Percentiles rank a stretch among this genome's conserved stretches.
Evolutionary conservation across 2,113 vertebrate genomes (phyloP).

Genomic region (Meriones unguiculatus): DNA sequence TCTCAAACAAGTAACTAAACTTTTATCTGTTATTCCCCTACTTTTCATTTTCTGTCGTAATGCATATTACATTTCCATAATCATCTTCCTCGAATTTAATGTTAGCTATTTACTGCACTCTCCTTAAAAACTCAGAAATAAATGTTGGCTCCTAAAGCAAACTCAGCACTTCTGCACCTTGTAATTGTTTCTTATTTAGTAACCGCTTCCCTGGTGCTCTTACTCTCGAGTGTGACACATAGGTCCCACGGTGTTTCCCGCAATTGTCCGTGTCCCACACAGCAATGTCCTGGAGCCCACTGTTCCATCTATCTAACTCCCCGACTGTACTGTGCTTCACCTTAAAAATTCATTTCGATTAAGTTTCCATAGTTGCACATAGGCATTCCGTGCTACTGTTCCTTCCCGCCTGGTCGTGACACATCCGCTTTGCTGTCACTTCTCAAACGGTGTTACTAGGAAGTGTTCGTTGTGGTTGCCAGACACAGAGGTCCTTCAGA

Average conservation of each 20-base stretch:
- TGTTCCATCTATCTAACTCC: neutral
- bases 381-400: neutral
- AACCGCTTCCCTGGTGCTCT: neutral
- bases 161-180: neutral
- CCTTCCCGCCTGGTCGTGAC: neutral
- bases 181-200: neutral
- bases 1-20: neutral
- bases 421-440: neutral
- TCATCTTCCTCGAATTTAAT: slow-evolving; percentile 6
- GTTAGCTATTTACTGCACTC: neutral
- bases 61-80: neutral
- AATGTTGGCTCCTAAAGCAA: neutral
- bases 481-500: neutral
- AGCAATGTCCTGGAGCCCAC: neutral
- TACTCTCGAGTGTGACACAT: neutral
- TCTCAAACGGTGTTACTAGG: slow-evolving; percentile 4
- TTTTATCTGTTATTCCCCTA: neutral
- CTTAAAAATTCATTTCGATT: neutral
- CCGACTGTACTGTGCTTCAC: neutral
- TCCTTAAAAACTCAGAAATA: neutral
- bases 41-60: slow-evolving; percentile 1
- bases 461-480: slow-evolving; percentile 1
- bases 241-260: neutral
- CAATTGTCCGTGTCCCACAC: neutral
- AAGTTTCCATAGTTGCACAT: neutral